A percentile compares a stretch with the other conserved stretches of the same genome.
Evolutionary conservation across 2,797 vertebrate species (phyloP).

Genomic region (Forpus xanthops): DNA sequence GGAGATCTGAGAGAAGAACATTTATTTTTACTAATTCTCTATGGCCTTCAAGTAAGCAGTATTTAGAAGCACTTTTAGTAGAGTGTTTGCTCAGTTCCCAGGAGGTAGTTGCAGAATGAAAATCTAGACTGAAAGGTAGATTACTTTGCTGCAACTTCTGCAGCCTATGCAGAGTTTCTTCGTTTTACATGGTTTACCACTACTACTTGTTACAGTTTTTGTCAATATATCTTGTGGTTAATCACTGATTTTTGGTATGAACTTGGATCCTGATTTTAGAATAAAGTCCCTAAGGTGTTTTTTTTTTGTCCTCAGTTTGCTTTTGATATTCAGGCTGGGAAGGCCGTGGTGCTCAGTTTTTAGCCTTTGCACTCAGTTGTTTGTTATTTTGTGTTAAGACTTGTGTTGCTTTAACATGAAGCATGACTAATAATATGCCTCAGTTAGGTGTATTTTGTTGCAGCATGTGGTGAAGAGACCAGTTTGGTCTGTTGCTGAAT

Average conservation of each 20-base stretch:
- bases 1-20: background rate
- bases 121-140: background rate
- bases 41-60: background rate
- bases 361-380: slow-evolving; percentile 19
- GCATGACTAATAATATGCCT: slow-evolving; percentile 37
- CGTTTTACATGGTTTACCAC: background rate
- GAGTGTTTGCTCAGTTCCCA: background rate
- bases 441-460: slow-evolving; percentile 17
- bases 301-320: background rate
- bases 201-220: background rate
- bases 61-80: background rate
- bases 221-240: background rate
- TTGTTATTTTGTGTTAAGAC: slow-evolving; percentile 23
- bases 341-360: background rate
- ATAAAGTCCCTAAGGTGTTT: background rate
- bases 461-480: slow-evolving; percentile 13
- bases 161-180: background rate
- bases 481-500: slow-evolving; percentile 63
- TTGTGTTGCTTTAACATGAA: background rate
- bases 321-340: background rate
- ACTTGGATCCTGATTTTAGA: background rate
- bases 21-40: background rate
- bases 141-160: background rate
- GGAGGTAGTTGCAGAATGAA: background rate
- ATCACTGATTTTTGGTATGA: background rate